These are phyloP conservation scores for Schizopygopsis pylzovi DNA, from an alignment of 2,797 vertebrate genomes.

Conservation along the genomic window DNA sequence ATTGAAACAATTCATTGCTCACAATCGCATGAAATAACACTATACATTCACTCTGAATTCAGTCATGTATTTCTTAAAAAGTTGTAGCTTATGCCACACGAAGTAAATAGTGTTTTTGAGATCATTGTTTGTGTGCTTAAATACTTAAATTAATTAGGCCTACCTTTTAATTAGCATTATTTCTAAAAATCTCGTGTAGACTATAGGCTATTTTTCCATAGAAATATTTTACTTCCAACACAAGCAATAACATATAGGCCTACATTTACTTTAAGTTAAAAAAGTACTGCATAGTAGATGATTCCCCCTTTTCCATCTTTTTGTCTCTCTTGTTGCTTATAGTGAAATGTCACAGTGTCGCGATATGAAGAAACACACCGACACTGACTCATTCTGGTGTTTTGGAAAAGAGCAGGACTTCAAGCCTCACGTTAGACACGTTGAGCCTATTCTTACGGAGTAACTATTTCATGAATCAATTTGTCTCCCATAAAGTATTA, in stretches of 20 bases:
- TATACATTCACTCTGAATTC: background rate
- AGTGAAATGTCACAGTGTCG: constrained; percentile 4
- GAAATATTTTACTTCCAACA: background rate
- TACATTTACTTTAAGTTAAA: background rate
- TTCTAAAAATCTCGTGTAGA: background rate
- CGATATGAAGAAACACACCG: background rate
- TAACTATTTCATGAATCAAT: constrained; percentile 31
- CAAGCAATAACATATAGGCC: background rate
- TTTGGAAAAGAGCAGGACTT: constrained; percentile 48
- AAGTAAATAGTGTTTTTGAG: background rate
- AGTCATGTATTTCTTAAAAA: background rate
- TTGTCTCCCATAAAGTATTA: background rate
- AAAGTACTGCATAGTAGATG: background rate
- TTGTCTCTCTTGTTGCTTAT: too few relatives aligned
- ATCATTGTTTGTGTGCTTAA: background rate
- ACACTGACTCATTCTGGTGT: constrained; percentile 13
- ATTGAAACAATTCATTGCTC: background rate
- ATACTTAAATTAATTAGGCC: background rate
- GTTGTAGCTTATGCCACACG: too few relatives aligned
- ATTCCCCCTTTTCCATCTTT: background rate
- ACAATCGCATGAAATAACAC: background rate
- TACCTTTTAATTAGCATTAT: background rate
- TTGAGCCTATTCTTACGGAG: constrained; percentile 55
- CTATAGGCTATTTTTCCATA: too few relatives aligned
- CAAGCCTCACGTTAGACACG: constrained; percentile 58